A percentile compares a stretch with the other conserved stretches of the same genome.
Conservation (phyloP, 2,113 vertebrate species). For the Sisor rabdophorus region DNA sequence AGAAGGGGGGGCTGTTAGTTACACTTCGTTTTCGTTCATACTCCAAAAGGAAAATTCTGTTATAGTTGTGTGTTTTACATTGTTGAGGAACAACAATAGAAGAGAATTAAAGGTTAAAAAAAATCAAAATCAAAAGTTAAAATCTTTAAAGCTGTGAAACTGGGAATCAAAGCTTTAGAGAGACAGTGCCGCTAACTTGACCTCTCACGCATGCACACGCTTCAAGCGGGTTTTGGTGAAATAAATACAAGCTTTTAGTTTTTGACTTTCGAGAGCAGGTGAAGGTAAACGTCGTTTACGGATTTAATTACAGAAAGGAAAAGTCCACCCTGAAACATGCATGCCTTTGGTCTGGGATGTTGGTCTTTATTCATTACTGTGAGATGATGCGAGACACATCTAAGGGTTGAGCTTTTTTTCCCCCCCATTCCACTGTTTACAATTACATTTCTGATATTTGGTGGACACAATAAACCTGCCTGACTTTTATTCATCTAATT, state of each 20-base stretch:
- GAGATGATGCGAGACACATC: no score
- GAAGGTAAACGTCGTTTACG: not conserved
- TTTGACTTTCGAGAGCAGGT: not conserved
- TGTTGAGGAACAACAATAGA: not conserved
- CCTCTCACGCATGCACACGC: not conserved
- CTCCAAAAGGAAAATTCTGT: not conserved
- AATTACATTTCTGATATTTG: no score
- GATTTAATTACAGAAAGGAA: not conserved
- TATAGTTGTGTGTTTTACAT: not conserved
- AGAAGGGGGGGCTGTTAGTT: not conserved
- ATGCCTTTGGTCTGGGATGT: not conserved
- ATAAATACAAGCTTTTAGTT: not conserved
- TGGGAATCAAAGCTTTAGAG: not conserved
- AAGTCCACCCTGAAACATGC: not conserved
- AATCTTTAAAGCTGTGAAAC: not conserved
- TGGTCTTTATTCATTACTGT: not conserved
- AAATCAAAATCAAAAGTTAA: not conserved
- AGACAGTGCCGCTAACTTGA: not conserved
- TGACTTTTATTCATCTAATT: no score
- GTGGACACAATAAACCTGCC: no score
- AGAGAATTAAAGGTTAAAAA: conserved; percentile 6
- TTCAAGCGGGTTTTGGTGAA: not conserved
- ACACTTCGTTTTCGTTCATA: not conserved
- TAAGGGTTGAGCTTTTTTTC: no score
- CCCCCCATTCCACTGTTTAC: no score